phyloP scores from a whole-genome alignment of 1,140 invertebrate species.

The Drosophila aff. region DNA sequence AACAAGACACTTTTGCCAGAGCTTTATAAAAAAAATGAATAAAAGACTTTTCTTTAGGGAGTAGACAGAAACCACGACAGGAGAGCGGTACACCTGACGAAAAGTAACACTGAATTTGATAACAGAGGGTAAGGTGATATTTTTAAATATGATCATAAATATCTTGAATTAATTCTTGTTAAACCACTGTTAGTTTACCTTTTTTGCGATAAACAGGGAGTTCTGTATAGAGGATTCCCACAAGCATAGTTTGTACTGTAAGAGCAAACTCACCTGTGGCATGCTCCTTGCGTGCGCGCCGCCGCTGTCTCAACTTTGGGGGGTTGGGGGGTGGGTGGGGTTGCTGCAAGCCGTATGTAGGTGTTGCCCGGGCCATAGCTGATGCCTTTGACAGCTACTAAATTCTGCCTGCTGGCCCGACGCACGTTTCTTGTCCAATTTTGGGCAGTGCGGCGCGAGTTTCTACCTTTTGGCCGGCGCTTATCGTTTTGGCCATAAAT shows the following conservation, averaged over 20 bases:
- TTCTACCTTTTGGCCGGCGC: conserved; percentile 59
- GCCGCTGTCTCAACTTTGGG: conserved; percentile 29
- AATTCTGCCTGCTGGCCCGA: conserved; percentile 64
- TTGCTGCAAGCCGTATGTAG: conserved; percentile 49
- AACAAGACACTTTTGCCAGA: too few species aligned
- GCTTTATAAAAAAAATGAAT: too few species aligned
- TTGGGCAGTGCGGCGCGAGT: conserved; percentile 59
- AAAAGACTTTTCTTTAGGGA: too few species aligned
- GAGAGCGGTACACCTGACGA: too few species aligned
- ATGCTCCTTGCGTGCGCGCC: conserved; percentile 66
- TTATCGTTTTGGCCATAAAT: conserved; percentile 78
- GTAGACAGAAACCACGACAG: too few species aligned
- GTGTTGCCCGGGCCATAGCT: conserved; percentile 77
- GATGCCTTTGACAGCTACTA: conserved; percentile 82
- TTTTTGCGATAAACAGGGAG: not conserved
- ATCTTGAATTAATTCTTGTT: too few species aligned
- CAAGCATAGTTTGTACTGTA: conserved; percentile 10
- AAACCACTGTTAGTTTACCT: too few species aligned
- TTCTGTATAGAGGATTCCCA: not conserved
- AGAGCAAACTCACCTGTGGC: conserved; percentile 44
- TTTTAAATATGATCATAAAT: too few species aligned
- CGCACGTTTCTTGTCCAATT: conserved; percentile 81
- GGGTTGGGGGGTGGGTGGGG: too few species aligned
- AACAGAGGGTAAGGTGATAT: too few species aligned
- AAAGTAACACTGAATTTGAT: too few species aligned